Base-by-base conservation (phyloP, 2,797 vertebrate species). In the Poeciliopsis turneri region DNA sequence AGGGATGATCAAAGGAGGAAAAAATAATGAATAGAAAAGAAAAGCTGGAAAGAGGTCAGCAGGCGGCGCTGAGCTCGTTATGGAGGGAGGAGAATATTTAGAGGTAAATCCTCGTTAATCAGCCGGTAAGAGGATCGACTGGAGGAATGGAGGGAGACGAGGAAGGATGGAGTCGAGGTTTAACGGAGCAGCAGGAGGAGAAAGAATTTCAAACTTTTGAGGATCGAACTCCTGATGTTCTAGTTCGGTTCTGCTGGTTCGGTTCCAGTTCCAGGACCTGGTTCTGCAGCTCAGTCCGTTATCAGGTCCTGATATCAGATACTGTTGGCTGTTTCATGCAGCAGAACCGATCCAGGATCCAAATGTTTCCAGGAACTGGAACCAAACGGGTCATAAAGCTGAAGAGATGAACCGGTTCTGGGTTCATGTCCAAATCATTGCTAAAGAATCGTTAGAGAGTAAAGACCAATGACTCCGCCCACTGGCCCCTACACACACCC, bases 71-170 rank as follows among this genome's bases (percentile, higher is more conserved):
- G 84, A 88, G 89, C 87, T 88, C 68, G 82, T 87, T 82, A 81
- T 76, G 74, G 80, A 85, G 84, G 82, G 77, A 89, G 89, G 70
- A 75, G 82, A 89, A 90, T 83, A 90, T 93, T 94, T 92, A 93
- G 92, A 90, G 78, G 89, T 92, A 86, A 94, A 95, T 95, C 95
- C 93, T 82, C 80, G 61, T 76, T 95, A 95, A 95, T 94, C 92
- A 90, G 92, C 80, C 77, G 78, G 82, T 95, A 95, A 95, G 93
- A 95, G 94, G 94, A 94, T 94, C 82, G 86, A 79, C 66, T 74
- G 84, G 3, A 25, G 7, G 78, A 49, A 74, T 7, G 43, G 61
- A 71, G 51, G 2, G 2, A 25, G 51, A 53, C 13, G 4, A 1
- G 5, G 47, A 49, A 2, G 6, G 18, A 51, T 20, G 13, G 18